Evolutionary conservation across 1,140 invertebrate species (phyloP), one percentile per base, ranked within the genome.

Genomic region (Drosophila nikananu): DNA sequence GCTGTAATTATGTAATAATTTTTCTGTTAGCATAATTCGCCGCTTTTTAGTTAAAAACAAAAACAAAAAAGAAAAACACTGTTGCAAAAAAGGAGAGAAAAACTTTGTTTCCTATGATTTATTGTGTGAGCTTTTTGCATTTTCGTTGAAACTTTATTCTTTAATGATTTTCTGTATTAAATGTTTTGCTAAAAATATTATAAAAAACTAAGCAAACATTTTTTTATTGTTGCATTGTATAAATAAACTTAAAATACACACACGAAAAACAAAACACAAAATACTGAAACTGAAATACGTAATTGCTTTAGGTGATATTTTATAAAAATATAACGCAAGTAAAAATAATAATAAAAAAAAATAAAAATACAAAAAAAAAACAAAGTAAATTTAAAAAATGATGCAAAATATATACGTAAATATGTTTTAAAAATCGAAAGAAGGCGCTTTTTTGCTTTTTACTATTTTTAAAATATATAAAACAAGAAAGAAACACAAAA

Each of bases 251-350:
- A 67, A 81, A 46, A 44, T 58, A 82, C 70, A 71, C 32, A 55
- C 52, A 51, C 41, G 12, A 21, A 46, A 63, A 48, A 23, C 42
- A 63, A 52, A 59, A 80, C 80, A 81, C 49, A 70, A 81, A 83
- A 83, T 79, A 86, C 77, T 91, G 82, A 91, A 92, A 92, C 90
- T 92, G 90, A 92, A 91, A 92, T 92, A 92, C 91, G 91, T 92
- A 92, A 92, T 92, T 92, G 90, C 83, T 92, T 92, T 92, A 92
- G 83, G 91, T 92, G 91, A 92, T 92, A 92, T 91, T 86, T 90
- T 91, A 91, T 87, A 87, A 91, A 91, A 89, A 91, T 84, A 91
- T 82, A 87, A 91, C 81, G 80, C 64, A 89, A 81, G 76, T 81
- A 89, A 91, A 83, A 75, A 71, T 75, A 83, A 83, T 86, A 86